Base-by-base conservation (phyloP, 2,888 invertebrate species). In the Drosophila paramelanica region DNA sequence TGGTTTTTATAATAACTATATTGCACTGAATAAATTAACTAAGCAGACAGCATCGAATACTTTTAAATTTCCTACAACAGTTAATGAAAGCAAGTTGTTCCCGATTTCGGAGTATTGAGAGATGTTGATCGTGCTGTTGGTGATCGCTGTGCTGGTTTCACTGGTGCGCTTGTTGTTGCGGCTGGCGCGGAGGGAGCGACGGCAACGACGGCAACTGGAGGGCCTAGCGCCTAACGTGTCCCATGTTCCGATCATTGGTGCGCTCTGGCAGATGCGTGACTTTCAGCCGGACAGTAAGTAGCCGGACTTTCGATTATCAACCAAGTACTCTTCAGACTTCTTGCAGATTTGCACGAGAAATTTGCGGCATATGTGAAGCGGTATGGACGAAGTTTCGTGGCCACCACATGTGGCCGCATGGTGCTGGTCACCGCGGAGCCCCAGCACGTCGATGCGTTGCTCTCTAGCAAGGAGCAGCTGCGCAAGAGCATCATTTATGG, bases 211-310 rank as follows among this genome's bases (percentile, higher is more conserved):
- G 31, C 62, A 55, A 25, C 31, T 83, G 10, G 38, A 55, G 6
- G 57, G 59, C 2, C 5, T 73, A 42, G 84, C 90, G 57, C 91
- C 91, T 6, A 81, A 85, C 42, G 87, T 92, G 3, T 87, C 88
- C 2, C 58, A 65, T 2, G 11, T 90, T 20, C 92, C 92, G 2
- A 10, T 92, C 3, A 46, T 92, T 11, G 92, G 92, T 5, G 86
- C 83, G 57, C 27, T 81, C 6, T 71, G 86, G 43, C 79, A 81
- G 11, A 61, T 90, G 74, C 80, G 77, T 5, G 57, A 78, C n/a
- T 84, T 91, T 55, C 87, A 88, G 41, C 85, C 91, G 3, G 88
- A 91, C 20, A 91, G 91, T 91, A 72, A 76, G 90, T 72, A 17
- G 3, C 7, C 10, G 31, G 31, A 10, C 31, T 8, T 31, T 10